phyloP scores from a whole-genome alignment of 2,113 vertebrate species.

The Aspiorhynchus laticeps region DNA sequence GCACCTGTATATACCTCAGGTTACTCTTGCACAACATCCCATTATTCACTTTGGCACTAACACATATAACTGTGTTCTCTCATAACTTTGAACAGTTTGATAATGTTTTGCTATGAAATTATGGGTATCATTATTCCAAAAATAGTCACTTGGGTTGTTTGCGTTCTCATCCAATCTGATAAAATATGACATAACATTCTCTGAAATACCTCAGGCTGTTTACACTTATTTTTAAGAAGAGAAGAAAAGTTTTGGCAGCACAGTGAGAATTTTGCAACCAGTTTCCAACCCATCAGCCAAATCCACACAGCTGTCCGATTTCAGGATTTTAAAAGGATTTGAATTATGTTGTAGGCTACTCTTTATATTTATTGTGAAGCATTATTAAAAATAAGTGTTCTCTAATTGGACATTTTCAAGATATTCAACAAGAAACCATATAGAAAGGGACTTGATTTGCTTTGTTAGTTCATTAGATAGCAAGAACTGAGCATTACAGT shows the following conservation, averaged over 20 bases:
- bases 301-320: conserved; percentile 36
- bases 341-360: too few species aligned
- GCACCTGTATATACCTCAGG: too few species aligned
- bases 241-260: neutral
- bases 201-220: conserved; percentile 25
- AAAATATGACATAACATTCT: conserved; percentile 28
- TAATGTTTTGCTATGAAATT: neutral
- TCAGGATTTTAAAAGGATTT: neutral
- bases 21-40: neutral
- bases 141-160: neutral
- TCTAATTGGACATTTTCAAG: too few species aligned
- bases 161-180: neutral
- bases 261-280: neutral
- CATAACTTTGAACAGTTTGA: neutral
- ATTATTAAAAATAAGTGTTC: too few species aligned
- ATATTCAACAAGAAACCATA: too few species aligned
- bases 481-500: too few species aligned
- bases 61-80: neutral
- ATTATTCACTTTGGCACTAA: too few species aligned
- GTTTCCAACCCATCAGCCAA: conserved; percentile 27
- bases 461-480: too few species aligned
- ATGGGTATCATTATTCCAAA: neutral
- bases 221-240: conserved; percentile 12
- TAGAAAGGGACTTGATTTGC: neutral
- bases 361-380: too few species aligned